Base-by-base conservation (phyloP, 64 coral and sea anemone genomes). In the Montipora foliosa region DNA sequence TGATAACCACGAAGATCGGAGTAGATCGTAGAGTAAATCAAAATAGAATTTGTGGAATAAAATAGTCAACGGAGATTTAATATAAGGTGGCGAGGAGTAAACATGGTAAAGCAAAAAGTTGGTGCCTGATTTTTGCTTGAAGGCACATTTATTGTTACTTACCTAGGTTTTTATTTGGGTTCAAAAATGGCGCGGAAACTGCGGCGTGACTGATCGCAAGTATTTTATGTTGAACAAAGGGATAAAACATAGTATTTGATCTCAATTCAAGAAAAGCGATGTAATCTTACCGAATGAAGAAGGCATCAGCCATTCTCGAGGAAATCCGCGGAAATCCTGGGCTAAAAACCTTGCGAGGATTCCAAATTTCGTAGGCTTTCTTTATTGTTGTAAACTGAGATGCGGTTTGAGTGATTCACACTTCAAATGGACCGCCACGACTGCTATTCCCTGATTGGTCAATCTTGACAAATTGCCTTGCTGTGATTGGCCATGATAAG, bases 371-470 rank as follows among this genome's bases (percentile, higher is more conserved):
- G 44, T 57, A 87, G n/a, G 17, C 47, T 44, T 72, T 69, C 83
- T 93, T 93, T 93, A 88, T 93, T 93, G 92, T 81, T 87, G 83
- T 72, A 77, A 88, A 78, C 78, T 59, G 75, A 87, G 75, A 79
- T 77, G 83, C 82, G 82, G 82, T 86, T 88, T 87, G 75, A 74
- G 59, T 78, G 44, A 88, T 73, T 82, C 74, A 80, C 92, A 78
- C 92, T 97, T 97, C 96, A 97, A 97, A 97, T 95, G 76, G 89
- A 90, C 96, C 96, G 96, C 96, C 93, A 97, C 93, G 55, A 80
- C 47, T 20, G 37, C 89, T 95, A 5, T 78, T 16, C 78, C 79
- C 84, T 97, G 93, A 97, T 97, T 97, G 96, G 96, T 67, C 92
- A 3, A 46, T 21, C 16, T 12, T 25, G 20, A 92, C 29, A 80